A percentile compares a stretch with the other conserved stretches of the same genome.
Evolutionary conservation across 2,113 vertebrate species (phyloP).

Genomic region (Thalassarche chlororhynchos): DNA sequence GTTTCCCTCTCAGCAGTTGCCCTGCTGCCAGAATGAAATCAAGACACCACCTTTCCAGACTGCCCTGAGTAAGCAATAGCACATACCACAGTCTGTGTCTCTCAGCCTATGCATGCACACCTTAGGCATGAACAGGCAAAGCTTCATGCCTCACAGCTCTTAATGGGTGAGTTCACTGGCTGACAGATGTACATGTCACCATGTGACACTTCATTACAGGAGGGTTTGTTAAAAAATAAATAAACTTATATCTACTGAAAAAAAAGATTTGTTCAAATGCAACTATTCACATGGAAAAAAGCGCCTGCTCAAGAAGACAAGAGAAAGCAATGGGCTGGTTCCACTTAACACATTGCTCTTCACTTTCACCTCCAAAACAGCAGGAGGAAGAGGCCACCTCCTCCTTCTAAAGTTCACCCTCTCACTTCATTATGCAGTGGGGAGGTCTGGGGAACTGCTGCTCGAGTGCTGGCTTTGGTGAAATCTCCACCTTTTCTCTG

Average conservation of each 20-base stretch:
- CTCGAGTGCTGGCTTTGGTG: not conserved
- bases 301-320: not conserved
- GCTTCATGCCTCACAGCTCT: not conserved
- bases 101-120: not conserved
- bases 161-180: not conserved
- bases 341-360: not conserved
- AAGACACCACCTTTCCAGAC: not conserved
- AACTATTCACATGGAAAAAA: not conserved
- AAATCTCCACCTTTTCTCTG: not conserved
- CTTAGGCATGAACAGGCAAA: constrained; percentile 20
- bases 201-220: not conserved
- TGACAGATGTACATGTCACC: not conserved
- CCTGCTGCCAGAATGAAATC: not conserved
- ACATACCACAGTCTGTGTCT: not conserved
- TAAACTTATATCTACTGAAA: not conserved
- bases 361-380: not conserved
- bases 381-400: not conserved
- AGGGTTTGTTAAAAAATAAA: not conserved
- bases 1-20: not conserved
- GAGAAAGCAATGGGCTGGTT: not conserved
- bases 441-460: not conserved
- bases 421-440: not conserved
- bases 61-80: not conserved
- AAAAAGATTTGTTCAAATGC: not conserved
- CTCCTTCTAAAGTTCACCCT: not conserved